Base-by-base conservation (phyloP, 1,140 invertebrate species). In the Drosophila varians region DNA sequence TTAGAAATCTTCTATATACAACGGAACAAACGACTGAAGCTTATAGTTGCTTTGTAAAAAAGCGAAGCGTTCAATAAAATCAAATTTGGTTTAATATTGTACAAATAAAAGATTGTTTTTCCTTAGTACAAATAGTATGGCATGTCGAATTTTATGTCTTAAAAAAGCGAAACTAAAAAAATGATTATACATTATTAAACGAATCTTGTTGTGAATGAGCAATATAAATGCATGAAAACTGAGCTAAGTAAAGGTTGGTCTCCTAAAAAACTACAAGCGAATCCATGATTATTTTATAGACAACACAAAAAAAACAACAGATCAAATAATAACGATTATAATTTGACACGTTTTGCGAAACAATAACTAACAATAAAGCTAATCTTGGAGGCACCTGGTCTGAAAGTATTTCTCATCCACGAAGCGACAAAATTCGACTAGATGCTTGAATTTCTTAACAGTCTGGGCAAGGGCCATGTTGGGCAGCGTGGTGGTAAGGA, bases 401-500 rank as follows among this genome's bases (percentile, higher is more conserved):
- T 83, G 93, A 90, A 96, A 97, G 92, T 95, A 97, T 91, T 94
- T 93, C 76, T 93, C 93, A 88, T 98, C 97, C 66, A 98, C 94
- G 74, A 93, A 92, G 74, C 94, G 93, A 90, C 95, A 96, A 74
- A 96, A 94, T 49, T 94, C 91, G n/a, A 96, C 93, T 8, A 98
- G 92, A 69, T 94, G 94, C 11, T 94, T 92, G 91, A 95, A 96
- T 49, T 93, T 93, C 66, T 94, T 92, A 6, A 98, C 93, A 61
- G 95, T 95, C 58, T 93, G 93, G 7, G 94, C 95, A 56, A 98
- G 92, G 51, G 93, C 92, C 77, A 94, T 95, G 58, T 95, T 95
- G 0, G 97, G 96, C 4, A 99, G 92, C 2, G 93, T 93, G 11
- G 96, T 98, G 6, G 97, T 98, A 11, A 99, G 91, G 56, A 99